Conservation (phyloP, 2,888 invertebrate species). For the Mimumesa dahlbomi region DNA sequence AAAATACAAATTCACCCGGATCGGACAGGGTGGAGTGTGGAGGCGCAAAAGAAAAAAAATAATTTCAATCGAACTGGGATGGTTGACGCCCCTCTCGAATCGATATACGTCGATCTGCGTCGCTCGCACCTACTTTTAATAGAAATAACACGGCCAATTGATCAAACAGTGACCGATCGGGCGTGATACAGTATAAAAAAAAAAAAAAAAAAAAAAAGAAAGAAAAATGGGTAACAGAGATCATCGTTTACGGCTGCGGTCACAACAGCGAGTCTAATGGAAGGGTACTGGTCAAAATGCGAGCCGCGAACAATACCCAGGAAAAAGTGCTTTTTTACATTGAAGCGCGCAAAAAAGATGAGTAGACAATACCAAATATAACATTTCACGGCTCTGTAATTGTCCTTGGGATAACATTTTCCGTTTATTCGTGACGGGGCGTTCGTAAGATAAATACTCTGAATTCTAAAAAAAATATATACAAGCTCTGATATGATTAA, state of each 20-base stretch:
- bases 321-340: constrained; percentile 29
- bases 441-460: too few species aligned
- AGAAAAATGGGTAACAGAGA: constrained; percentile 35
- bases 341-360: constrained; percentile 1
- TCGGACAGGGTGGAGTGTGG: background rate
- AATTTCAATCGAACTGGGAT: constrained; percentile 32
- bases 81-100: constrained; percentile 28
- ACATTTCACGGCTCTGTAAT: too few species aligned
- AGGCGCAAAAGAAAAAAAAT: constrained; percentile 18
- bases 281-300: constrained; percentile 39
- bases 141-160: constrained; percentile 63
- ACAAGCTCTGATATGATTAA: too few species aligned
- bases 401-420: too few species aligned
- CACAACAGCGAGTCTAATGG: constrained; percentile 45
- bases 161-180: constrained; percentile 55
- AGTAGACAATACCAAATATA: background rate
- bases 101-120: constrained; percentile 29
- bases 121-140: constrained; percentile 50
- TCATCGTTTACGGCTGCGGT: constrained; percentile 45
- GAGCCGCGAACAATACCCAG: constrained; percentile 27
- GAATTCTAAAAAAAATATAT: too few species aligned
- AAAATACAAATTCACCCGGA: constrained; percentile 40
- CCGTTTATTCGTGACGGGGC: too few species aligned
- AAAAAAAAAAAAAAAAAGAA: constrained; percentile 19
- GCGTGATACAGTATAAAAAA: constrained; percentile 13